These are phyloP conservation scores for Ceuthmochares aereus DNA, from an alignment of 2,113 vertebrate species.

Conservation along the genomic window DNA sequence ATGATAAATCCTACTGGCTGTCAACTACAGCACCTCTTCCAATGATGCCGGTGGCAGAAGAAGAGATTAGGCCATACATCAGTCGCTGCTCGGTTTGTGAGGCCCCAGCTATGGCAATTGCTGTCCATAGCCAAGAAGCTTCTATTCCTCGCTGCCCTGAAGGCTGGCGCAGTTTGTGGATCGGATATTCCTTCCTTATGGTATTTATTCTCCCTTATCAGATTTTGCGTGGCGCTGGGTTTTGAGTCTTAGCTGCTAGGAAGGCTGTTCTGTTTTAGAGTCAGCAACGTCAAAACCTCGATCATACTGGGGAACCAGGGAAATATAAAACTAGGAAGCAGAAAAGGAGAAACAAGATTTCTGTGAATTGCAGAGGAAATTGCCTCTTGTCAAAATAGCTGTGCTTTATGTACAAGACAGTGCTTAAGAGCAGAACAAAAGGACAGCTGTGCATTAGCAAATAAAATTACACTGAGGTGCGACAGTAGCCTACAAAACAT, in stretches of 20 bases:
- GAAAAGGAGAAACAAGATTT: neutral
- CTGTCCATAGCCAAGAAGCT: conserved; percentile 94
- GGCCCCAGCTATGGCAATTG: conserved; percentile 93
- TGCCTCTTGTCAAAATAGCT: neutral
- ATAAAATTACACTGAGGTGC: neutral
- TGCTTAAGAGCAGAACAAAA: neutral
- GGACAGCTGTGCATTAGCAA: neutral
- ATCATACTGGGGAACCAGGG: neutral
- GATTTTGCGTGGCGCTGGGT: neutral
- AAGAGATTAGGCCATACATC: conserved; percentile 91
- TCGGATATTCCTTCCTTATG: conserved; percentile 98
- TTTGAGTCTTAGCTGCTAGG: neutral
- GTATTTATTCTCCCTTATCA: conserved; percentile 69
- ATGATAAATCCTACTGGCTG: conserved; percentile 98
- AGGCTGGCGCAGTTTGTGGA: conserved; percentile 98
- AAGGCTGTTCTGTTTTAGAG: neutral
- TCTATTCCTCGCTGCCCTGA: conserved; percentile 92
- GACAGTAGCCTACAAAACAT: neutral
- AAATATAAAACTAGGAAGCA: neutral
- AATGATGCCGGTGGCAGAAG: conserved; percentile 96
- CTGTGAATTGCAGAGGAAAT: conserved; percentile 2
- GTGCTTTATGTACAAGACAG: neutral
- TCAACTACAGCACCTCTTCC: conserved; percentile 95
- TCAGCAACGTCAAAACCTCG: neutral
- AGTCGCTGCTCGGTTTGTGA: conserved; percentile 97